Conservation (phyloP, 2,113 vertebrate genomes). For the Taxidea taxus region DNA sequence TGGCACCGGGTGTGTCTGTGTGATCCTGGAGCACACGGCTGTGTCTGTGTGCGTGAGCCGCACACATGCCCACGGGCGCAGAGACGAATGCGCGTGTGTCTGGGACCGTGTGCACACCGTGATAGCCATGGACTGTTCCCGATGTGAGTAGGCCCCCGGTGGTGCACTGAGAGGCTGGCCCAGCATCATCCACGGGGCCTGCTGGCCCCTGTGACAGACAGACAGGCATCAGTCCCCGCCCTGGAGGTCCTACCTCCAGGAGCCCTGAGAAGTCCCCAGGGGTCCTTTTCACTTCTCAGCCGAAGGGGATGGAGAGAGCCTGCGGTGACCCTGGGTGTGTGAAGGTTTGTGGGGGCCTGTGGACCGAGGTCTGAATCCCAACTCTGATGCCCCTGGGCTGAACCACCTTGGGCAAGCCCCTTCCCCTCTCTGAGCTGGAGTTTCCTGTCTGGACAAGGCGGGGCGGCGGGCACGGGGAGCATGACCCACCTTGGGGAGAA, state of each 20-base stretch:
- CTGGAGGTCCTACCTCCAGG: not conserved
- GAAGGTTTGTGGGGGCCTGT: rapidly evolving
- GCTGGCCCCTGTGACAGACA: not conserved
- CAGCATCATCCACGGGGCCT: not conserved
- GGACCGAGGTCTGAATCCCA: not conserved
- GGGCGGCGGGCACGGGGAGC: rapidly evolving
- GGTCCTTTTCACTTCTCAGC: not conserved
- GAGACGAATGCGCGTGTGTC: rapidly evolving
- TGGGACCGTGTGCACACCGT: rapidly evolving
- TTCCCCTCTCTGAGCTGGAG: not conserved
- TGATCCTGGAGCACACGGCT: not conserved
- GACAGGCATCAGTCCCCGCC: no score
- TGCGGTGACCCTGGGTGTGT: rapidly evolving
- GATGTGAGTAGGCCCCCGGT: rapidly evolving
- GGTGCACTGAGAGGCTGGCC: not conserved
- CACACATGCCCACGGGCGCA: rapidly evolving
- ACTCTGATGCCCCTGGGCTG: not conserved
- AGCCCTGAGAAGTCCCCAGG: not conserved
- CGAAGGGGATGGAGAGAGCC: not conserved
- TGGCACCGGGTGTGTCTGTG: rapidly evolving
- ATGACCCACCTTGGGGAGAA: rapidly evolving
- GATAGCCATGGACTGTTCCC: not conserved
- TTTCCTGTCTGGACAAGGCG: not conserved
- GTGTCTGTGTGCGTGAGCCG: rapidly evolving
- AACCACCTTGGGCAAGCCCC: rapidly evolving